Base-by-base conservation (phyloP, 2,888 invertebrate genomes). In the Epinotia brunnichana region DNA sequence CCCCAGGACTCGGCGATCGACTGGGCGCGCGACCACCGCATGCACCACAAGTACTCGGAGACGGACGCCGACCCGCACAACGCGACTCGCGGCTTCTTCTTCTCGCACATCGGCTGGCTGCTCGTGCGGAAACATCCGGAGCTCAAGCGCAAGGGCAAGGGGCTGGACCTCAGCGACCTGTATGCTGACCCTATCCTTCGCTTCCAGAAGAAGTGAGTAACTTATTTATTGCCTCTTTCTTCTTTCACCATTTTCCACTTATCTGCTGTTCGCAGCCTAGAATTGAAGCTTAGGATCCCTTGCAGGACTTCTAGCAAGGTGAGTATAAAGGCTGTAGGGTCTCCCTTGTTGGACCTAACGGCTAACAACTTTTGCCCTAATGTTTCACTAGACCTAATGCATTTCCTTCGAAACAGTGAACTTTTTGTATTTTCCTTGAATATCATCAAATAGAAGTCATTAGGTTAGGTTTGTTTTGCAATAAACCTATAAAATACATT, bases 81-180 rank as follows among this genome's bases (percentile, higher is more conserved):
- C 85, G 97, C 98, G 2, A 97, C 95, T 2, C 94, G 98, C 35
- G 99, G 99, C 11, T 98, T 99, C 93, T 99, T 99, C 95, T 99
- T 99, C 92, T 95, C 98, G 0, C 99, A 99, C 88, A 95, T 99
- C 80, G 99, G 99, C 74, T 99, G 99, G 99, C 94, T 99, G 75
- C 90, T 99, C 70, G 96, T 96, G 81, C 95, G 96, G 80, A 99
- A 99, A 87, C 99, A 99, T 85, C 97, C 97, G 0, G 97, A 97
- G 76, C 97, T 99, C 53, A 97, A 95, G 85, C 94, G 92, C 75
- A 98, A 98, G 87, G 98, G 98, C 82, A 96, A 97, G 79, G 95
- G 95, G 60, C 94, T 99, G 35, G 98, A 98, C 84, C 82, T 98
- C 77, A 96, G 95, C 64, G 99, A 99, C 88, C 93, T 99, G 74